phyloP scores from a whole-genome alignment of 2,113 vertebrate species.

The Casuarius casuarius region DNA sequence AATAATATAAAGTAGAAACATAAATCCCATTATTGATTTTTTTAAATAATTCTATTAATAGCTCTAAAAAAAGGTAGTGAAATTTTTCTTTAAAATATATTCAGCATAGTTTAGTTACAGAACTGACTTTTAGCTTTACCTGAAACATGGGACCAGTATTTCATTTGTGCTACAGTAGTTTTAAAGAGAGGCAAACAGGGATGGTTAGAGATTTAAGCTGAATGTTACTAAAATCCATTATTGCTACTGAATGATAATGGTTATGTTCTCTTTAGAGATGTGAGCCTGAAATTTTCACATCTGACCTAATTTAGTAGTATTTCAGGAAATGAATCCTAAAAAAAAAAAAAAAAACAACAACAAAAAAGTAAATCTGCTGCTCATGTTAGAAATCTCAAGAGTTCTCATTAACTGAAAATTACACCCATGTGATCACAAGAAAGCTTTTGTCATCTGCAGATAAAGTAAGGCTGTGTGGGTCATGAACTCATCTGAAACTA shows the following conservation, averaged over 20 bases:
- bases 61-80: background rate
- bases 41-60: background rate
- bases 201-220: constrained; percentile 33
- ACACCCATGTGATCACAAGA: constrained; percentile 27
- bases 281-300: constrained; percentile 31
- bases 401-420: constrained; percentile 67
- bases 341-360: background rate
- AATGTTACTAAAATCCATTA: constrained; percentile 5
- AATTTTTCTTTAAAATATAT: background rate
- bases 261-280: constrained; percentile 23
- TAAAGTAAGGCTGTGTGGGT: constrained; percentile 42
- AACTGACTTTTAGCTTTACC: background rate
- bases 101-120: background rate
- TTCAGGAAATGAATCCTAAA: constrained; percentile 39
- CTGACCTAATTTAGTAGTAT: constrained; percentile 43
- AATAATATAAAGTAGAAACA: background rate
- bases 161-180: background rate
- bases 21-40: constrained; percentile 28
- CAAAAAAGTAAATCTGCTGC: constrained; percentile 12
- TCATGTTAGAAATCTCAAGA: constrained; percentile 52
- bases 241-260: constrained; percentile 27
- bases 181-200: constrained; percentile 6
- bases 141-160: background rate
- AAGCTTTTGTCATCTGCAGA: constrained; percentile 54
- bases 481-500: constrained; percentile 33